Evolutionary conservation across 2,888 invertebrate species (phyloP).

Genomic region (Pristionchus japonicus): DNA sequence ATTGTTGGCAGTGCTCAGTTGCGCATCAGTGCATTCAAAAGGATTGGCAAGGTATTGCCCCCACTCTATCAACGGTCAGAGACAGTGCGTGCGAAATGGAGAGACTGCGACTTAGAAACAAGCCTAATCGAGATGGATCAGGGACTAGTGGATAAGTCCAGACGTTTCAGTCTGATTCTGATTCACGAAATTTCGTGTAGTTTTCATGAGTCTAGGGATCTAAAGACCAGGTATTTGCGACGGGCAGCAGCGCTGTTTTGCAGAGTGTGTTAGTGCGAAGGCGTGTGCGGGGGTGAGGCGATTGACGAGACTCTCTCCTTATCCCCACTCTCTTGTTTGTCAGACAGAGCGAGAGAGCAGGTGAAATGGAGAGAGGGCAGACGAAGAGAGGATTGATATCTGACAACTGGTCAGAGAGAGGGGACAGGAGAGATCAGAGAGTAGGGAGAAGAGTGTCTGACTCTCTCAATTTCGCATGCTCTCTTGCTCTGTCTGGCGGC

Average conservation of each 20-base stretch:
- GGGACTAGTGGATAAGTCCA: too few species aligned
- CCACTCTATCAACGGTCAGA: background rate
- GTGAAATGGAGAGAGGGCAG: background rate
- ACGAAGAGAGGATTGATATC: background rate
- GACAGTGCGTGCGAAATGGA: background rate
- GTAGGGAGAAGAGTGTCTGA: background rate
- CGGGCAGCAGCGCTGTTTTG: too few species aligned
- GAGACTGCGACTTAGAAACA: too few species aligned
- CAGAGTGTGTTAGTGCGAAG: background rate
- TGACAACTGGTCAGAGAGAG: constrained; percentile 2
- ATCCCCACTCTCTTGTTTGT: too few species aligned
- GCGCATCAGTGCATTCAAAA: background rate
- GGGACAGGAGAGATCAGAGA: background rate
- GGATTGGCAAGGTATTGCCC: background rate
- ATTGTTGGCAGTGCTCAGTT: background rate
- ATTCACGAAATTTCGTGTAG: background rate
- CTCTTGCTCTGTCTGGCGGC: too few species aligned
- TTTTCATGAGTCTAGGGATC: too few species aligned
- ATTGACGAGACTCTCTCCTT: too few species aligned
- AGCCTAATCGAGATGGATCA: background rate
- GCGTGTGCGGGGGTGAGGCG: background rate
- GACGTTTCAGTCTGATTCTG: background rate
- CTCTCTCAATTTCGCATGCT: too few species aligned
- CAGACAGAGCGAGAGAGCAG: background rate
- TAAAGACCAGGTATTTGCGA: too few species aligned